phyloP scores from a whole-genome alignment of 2,888 invertebrate genomes.

The Temnothorax rugatulus region DNA sequence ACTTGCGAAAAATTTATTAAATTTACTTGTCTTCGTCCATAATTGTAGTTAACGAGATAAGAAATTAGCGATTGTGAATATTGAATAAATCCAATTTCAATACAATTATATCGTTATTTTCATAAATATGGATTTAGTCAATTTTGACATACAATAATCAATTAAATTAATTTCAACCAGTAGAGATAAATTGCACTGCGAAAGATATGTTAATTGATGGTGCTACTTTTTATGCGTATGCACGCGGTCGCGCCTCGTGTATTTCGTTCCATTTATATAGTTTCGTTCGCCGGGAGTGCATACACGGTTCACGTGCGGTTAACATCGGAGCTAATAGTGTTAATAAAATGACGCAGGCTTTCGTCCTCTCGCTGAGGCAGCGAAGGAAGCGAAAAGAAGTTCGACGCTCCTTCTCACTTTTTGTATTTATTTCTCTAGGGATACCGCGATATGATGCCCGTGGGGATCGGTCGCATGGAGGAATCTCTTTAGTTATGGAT shows the following conservation, averaged over 20 bases:
- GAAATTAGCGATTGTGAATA: not conserved
- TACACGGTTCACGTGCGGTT: constrained; percentile 26
- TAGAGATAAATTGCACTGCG: not conserved
- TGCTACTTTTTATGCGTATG: not conserved
- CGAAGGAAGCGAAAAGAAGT: constrained; percentile 31
- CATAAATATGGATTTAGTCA: not conserved
- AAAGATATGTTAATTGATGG: constrained; percentile 18
- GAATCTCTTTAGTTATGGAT: constrained; percentile 67
- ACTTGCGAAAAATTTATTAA: not conserved
- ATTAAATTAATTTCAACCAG: not conserved
- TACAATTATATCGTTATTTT: not conserved
- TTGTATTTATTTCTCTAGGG: constrained; percentile 40
- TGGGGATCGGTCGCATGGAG: constrained; percentile 51
- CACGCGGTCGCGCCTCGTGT: not conserved
- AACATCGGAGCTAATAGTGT: constrained; percentile 51
- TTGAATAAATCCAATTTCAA: not conserved
- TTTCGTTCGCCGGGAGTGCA: constrained; percentile 6
- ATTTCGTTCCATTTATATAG: constrained; percentile 36
- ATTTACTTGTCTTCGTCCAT: no score
- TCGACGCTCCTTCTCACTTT: constrained; percentile 6
- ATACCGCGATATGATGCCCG: constrained; percentile 43
- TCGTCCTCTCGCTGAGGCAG: constrained; percentile 19
- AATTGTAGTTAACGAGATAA: not conserved
- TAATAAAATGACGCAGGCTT: constrained; percentile 49
- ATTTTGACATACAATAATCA: not conserved